Evolutionary conservation across 2,888 invertebrate species (phyloP).

Genomic region (Luperina nickerlii): DNA sequence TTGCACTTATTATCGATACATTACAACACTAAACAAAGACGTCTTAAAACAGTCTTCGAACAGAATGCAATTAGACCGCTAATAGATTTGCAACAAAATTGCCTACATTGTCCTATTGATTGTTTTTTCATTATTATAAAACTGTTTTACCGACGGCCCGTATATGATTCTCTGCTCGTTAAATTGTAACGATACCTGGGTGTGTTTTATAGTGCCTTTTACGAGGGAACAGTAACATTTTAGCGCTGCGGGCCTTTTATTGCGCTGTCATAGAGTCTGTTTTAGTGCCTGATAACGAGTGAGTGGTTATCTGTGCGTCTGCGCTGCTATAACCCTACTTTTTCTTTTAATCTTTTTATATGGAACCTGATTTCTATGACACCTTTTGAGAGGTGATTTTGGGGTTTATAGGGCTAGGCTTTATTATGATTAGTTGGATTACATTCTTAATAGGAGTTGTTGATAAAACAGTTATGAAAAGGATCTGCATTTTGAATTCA

Average conservation of each 20-base stretch:
- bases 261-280: slow-evolving; percentile 87
- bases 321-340: slow-evolving; percentile 63
- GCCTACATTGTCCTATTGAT: slow-evolving; percentile 70
- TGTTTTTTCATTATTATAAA: slow-evolving; percentile 77
- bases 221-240: slow-evolving; percentile 88
- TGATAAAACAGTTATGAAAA: slow-evolving; percentile 9
- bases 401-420: not conserved
- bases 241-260: slow-evolving; percentile 90
- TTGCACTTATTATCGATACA: not conserved
- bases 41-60: not conserved
- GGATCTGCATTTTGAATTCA: slow-evolving; percentile 12
- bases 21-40: slow-evolving; percentile 2
- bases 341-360: slow-evolving; percentile 70
- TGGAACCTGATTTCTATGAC: slow-evolving; percentile 58
- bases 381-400: slow-evolving; percentile 32
- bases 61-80: slow-evolving; percentile 21
- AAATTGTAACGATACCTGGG: slow-evolving; percentile 86
- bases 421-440: not conserved
- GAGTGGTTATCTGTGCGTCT: slow-evolving; percentile 73
- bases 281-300: slow-evolving; percentile 89
- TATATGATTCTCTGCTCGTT: slow-evolving; percentile 88
- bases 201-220: slow-evolving; percentile 88
- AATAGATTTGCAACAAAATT: slow-evolving; percentile 38
- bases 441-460: not conserved
- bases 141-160: slow-evolving; percentile 82